These are phyloP conservation scores for Osmoderma eremita DNA, from an alignment of 2,888 invertebrate genomes.

Conservation along the genomic window DNA sequence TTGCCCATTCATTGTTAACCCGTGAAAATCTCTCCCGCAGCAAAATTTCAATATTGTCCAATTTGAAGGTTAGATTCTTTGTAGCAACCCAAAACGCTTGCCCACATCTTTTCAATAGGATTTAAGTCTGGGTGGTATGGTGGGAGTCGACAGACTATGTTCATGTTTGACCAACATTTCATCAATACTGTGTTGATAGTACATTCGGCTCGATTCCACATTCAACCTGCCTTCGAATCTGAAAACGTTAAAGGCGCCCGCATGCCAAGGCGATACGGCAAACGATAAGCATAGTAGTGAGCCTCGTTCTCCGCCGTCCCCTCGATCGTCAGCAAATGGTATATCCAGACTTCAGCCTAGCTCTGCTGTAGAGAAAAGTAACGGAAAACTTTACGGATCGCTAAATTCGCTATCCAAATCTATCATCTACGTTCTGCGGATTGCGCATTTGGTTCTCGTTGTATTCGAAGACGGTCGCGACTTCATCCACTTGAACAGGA, in stretches of 20 bases:
- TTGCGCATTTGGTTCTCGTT: not conserved
- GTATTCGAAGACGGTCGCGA: not conserved
- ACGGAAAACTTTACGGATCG: not conserved
- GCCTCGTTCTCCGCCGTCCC: not conserved
- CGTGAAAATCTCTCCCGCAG: no score
- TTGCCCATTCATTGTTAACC: no score
- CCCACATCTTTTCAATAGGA: slow-evolving; percentile 38
- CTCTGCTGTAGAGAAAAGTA: not conserved
- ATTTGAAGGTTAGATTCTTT: slow-evolving; percentile 30
- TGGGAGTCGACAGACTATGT: slow-evolving; percentile 25
- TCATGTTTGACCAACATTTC: not conserved
- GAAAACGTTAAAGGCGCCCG: not conserved
- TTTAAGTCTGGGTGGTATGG: slow-evolving; percentile 27
- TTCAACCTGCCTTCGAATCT: not conserved
- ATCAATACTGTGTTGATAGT: not conserved
- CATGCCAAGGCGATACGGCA: not conserved
- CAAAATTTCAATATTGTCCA: slow-evolving; percentile 9
- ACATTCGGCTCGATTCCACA: no score
- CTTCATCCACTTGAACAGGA: not conserved
- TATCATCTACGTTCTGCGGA: not conserved
- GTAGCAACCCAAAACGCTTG: slow-evolving; percentile 25
- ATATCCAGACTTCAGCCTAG: not conserved
- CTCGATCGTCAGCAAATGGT: not conserved
- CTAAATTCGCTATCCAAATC: not conserved
- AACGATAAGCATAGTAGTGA: not conserved